Percentiles rank a stretch among this genome's conserved stretches.
These are phyloP conservation scores for Apotomis turbidana DNA, from an alignment of 2,888 invertebrate species.

Conservation along the genomic window DNA sequence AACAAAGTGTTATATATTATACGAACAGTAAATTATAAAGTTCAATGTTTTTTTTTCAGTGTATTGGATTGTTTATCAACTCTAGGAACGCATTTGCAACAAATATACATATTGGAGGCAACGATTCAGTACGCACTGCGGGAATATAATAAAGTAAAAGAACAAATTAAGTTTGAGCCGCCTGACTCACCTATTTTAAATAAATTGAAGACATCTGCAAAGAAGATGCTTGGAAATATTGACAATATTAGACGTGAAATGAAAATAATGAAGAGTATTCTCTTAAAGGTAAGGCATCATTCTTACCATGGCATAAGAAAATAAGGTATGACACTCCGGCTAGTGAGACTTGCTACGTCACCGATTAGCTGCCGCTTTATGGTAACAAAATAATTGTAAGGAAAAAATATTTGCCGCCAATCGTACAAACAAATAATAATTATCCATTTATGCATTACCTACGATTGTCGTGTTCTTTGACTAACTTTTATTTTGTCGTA, in stretches of 20 bases:
- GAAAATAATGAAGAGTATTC: constrained; percentile 59
- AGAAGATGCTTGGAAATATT: constrained; percentile 60
- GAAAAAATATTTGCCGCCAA: too few relatives aligned
- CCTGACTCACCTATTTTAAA: constrained; percentile 62
- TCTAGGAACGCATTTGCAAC: constrained; percentile 82
- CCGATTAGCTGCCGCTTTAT: too few relatives aligned
- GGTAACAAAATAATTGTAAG: too few relatives aligned
- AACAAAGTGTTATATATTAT: too few relatives aligned
- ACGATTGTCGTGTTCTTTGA: too few relatives aligned
- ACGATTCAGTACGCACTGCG: constrained; percentile 81
- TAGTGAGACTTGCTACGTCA: too few relatives aligned
- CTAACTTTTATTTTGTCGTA: too few relatives aligned
- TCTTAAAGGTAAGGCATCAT: constrained; percentile 60
- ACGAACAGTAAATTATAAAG: not conserved
- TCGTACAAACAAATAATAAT: too few relatives aligned
- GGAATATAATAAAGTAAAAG: constrained; percentile 63
- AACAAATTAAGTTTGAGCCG: constrained; percentile 67
- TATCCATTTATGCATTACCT: too few relatives aligned
- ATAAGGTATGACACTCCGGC: too few relatives aligned
- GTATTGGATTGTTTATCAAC: constrained; percentile 80
- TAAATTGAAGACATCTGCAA: constrained; percentile 56
- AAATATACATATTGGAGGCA: constrained; percentile 83
- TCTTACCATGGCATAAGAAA: too few relatives aligned
- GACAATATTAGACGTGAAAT: constrained; percentile 62
- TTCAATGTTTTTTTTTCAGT: constrained; percentile 49